Percentiles rank a stretch among this genome's conserved stretches.
phyloP scores from a whole-genome alignment of 2,888 invertebrate genomes.

The Dusona sp. region DNA sequence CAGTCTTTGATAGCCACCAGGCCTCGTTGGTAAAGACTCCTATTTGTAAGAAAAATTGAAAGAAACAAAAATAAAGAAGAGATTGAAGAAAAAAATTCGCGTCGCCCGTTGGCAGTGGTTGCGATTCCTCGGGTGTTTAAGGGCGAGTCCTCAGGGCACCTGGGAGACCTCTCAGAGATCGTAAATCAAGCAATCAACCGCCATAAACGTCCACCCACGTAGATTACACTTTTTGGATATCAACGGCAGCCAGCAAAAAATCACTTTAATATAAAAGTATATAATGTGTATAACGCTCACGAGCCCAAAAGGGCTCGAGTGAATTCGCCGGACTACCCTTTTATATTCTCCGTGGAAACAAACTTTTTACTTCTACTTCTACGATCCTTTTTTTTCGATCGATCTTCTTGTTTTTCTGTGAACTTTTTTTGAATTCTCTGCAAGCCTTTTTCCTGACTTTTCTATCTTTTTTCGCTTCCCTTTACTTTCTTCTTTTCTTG shows the following conservation, averaged over 20 bases:
- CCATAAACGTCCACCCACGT: constrained; percentile 82
- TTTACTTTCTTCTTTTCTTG: not conserved
- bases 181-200: constrained; percentile 83
- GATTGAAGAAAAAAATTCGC: constrained; percentile 14
- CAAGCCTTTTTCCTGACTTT: not conserved
- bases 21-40: constrained; percentile 25
- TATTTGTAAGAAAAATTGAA: not conserved
- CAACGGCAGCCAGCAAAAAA: constrained; percentile 61
- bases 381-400: not conserved
- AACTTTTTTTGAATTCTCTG: not conserved
- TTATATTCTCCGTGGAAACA: constrained; percentile 15
- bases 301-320: not conserved
- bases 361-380: not conserved
- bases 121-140: constrained; percentile 44
- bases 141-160: constrained; percentile 67
- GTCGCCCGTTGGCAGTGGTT: constrained; percentile 3
- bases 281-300: constrained; percentile 46
- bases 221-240: constrained; percentile 72
- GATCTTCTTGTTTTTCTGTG: not conserved
- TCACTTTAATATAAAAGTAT: constrained; percentile 66
- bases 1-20: constrained; percentile 74
- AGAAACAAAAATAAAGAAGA: constrained; percentile 22
- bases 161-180: constrained; percentile 72
- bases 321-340: constrained; percentile 38
- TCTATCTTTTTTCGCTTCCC: not conserved